A percentile compares a stretch with the other conserved stretches of the same genome.
These are phyloP conservation scores for Erannis defoliaria DNA, from an alignment of 2,888 invertebrate genomes.

Conservation along the genomic window DNA sequence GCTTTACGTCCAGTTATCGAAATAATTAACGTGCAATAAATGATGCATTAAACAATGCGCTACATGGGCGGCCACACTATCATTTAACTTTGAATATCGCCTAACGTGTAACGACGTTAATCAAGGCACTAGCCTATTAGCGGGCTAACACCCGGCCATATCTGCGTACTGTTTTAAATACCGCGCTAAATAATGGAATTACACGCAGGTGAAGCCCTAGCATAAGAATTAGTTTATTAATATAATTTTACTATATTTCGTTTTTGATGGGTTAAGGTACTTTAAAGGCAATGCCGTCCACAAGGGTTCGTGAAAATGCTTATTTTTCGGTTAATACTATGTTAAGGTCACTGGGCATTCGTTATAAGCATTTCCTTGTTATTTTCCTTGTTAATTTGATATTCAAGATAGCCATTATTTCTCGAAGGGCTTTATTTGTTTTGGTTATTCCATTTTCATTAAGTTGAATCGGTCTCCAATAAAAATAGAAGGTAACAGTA, in stretches of 20 bases:
- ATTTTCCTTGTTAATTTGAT: slow-evolving; percentile 29
- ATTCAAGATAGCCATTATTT: slow-evolving; percentile 26
- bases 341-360: slow-evolving; percentile 21
- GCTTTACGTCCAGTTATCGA: too few species aligned
- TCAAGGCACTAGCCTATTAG: too few species aligned
- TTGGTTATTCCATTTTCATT: slow-evolving; percentile 17
- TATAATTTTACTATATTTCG: not conserved
- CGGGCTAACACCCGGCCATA: too few species aligned
- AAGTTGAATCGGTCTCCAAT: not conserved
- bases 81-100: too few species aligned
- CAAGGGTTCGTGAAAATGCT: not conserved
- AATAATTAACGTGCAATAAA: too few species aligned
- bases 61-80: too few species aligned
- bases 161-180: too few species aligned
- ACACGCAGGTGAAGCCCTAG: too few species aligned
- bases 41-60: too few species aligned
- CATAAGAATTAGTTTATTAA: too few species aligned
- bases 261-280: not conserved
- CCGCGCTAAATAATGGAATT: too few species aligned
- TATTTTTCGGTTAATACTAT: slow-evolving; percentile 13
- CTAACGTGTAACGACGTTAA: too few species aligned
- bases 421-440: slow-evolving; percentile 21
- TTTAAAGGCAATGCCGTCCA: not conserved
- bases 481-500: not conserved
- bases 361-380: slow-evolving; percentile 21